These are phyloP conservation scores for Brachyrhaphis roseni DNA, from an alignment of 2,797 vertebrate species.

Conservation along the genomic window DNA sequence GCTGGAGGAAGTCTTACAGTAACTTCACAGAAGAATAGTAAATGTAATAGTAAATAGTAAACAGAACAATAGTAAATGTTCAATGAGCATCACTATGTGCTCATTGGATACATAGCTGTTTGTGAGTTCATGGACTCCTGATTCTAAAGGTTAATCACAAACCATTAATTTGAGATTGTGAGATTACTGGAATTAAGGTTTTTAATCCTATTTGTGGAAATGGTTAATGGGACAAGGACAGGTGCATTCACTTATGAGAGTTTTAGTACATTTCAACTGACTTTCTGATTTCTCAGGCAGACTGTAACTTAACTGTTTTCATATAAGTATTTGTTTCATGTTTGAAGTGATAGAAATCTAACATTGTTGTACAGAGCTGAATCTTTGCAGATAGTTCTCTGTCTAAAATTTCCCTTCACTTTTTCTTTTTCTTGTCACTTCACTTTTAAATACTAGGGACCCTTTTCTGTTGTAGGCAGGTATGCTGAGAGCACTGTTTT, in stretches of 20 bases:
- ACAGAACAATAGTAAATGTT: not conserved
- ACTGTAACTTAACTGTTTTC: not conserved
- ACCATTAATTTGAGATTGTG: constrained; percentile 8
- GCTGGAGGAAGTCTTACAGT: not conserved
- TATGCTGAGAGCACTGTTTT: not conserved
- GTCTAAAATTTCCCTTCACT: not conserved
- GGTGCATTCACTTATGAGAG: too few relatives aligned
- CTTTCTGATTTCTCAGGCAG: not conserved
- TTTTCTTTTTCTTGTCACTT: not conserved
- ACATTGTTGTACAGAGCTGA: not conserved
- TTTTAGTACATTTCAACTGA: not conserved
- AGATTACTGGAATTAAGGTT: not conserved
- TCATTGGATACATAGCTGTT: not conserved
- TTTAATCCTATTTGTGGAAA: constrained; percentile 9
- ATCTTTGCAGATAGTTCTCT: not conserved
- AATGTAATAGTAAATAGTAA: not conserved
- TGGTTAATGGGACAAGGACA: too few relatives aligned
- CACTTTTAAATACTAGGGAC: not conserved
- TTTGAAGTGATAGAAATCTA: not conserved
- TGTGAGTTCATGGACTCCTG: not conserved
- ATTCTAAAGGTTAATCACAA: constrained; percentile 9
- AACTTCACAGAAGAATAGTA: not conserved
- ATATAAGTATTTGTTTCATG: not conserved
- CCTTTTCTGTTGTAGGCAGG: too few relatives aligned
- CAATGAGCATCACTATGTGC: not conserved